These are phyloP conservation scores for Erebia epiphron DNA, from an alignment of 2,888 invertebrate genomes.

Conservation along the genomic window DNA sequence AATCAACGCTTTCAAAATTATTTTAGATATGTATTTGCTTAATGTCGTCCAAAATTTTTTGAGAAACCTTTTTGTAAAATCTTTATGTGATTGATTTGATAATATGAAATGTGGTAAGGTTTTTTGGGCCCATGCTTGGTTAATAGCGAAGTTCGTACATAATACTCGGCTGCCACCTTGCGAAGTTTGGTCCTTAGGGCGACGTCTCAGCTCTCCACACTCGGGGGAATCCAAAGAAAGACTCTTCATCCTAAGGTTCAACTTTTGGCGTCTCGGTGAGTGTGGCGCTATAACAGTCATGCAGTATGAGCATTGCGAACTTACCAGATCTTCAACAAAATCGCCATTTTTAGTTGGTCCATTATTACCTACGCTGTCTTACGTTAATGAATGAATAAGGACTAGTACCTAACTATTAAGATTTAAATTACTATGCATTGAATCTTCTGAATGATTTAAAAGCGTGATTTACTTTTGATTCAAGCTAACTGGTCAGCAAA, in stretches of 20 bases:
- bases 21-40: not conserved
- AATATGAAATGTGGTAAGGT: constrained; percentile 43
- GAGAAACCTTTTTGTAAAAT: constrained; percentile 4
- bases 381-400: constrained; percentile 21
- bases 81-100: not conserved
- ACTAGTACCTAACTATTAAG: constrained; percentile 21
- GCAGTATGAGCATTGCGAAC: constrained; percentile 60
- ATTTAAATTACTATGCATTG: not conserved
- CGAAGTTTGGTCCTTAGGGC: constrained; percentile 80
- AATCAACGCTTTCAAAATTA: not conserved
- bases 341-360: constrained; percentile 8
- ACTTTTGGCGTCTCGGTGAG: constrained; percentile 96
- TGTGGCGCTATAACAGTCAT: constrained; percentile 91
- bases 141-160: constrained; percentile 77
- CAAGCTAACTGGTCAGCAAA: constrained; percentile 21
- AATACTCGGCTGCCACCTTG: constrained; percentile 83
- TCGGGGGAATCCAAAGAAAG: constrained; percentile 98
- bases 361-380: not conserved
- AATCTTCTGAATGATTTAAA: constrained; percentile 12
- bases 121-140: constrained; percentile 65
- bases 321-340: constrained; percentile 37
- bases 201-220: constrained; percentile 91
- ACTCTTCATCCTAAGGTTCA: constrained; percentile 99
- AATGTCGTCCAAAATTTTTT: not conserved
- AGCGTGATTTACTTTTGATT: constrained; percentile 25